These are phyloP conservation scores for Arothron firmamentum DNA, from an alignment of 2,113 vertebrate genomes.

Conservation along the genomic window DNA sequence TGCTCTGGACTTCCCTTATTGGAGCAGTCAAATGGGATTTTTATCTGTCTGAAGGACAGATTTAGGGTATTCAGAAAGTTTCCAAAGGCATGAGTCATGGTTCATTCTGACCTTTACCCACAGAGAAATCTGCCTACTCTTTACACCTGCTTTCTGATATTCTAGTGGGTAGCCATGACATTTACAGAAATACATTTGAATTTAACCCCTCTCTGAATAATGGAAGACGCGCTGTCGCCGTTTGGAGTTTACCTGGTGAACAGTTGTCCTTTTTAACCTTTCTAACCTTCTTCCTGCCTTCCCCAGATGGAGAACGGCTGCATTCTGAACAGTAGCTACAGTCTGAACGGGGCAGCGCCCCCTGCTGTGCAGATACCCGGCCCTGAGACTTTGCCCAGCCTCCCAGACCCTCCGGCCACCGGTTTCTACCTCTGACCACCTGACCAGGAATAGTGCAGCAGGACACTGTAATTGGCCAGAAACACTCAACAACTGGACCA, in stretches of 20 bases:
- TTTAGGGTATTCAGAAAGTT: no score
- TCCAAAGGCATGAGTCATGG: neutral
- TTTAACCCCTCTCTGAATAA: no score
- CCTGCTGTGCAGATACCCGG: slow-evolving; percentile 44
- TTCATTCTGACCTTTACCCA: neutral
- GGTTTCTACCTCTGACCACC: slow-evolving; percentile 68
- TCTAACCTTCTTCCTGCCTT: neutral
- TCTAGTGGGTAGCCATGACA: neutral
- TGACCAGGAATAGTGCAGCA: slow-evolving; percentile 19
- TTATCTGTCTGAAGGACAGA: no score
- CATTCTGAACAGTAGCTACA: slow-evolving; percentile 46
- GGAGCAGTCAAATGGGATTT: neutral
- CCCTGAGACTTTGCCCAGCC: slow-evolving; percentile 47
- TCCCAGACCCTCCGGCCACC: slow-evolving; percentile 52
- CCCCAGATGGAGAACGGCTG: slow-evolving; percentile 65
- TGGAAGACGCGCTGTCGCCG: no score
- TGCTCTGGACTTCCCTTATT: neutral
- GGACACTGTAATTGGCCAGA: slow-evolving; percentile 39
- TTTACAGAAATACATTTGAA: neutral
- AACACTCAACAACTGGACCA: slow-evolving; percentile 43
- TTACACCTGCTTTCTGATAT: no score
- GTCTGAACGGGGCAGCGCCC: slow-evolving; percentile 45
- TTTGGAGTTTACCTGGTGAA: no score
- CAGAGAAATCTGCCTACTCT: neutral
- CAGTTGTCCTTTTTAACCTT: neutral